Evolutionary conservation across 2,113 vertebrate species (phyloP), one percentile per base, ranked within the genome.

Genomic region (Oostethus manadensis): DNA sequence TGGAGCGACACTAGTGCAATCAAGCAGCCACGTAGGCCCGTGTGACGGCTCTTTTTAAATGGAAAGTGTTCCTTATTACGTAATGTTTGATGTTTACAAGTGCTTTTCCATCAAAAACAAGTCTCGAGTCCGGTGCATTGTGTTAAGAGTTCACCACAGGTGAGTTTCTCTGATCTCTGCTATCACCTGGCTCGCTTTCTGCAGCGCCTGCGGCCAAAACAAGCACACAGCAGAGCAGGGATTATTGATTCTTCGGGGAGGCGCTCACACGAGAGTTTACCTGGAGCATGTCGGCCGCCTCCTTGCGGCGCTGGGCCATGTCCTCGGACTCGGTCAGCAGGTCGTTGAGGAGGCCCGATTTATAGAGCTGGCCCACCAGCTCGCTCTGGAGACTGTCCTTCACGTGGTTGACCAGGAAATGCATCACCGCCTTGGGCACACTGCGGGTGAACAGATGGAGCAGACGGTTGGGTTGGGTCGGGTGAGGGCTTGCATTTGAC

Each of bases 371-470:
- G 42, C 96, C 96, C 6, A 99, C 97, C 47, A 99, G 86, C 87
- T 98, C 97, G 57, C 96, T 99, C 91, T 99, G 97, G 47, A 99
- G 94, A 79, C 94, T 95, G 78, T 99, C 97, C 79, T 99, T 99
- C 83, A 98, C 95, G 0, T 99, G 94, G 87, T 99, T 99, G 74
- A 99, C 97, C 85, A 99, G 88, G 82, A 99, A 99, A 89, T 99
- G 96, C 97, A 99, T 99, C 71, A 99, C 97, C 21, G 96, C 96
- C 82, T 99, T 99, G 69, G 97, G 97, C 82, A 99, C 97, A 51
- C 97, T 99, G 86, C 11, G 70, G 57, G 51, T 14, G 59, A 64
- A 60, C 56, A 18, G 67, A 66, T 3, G 5, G 10, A 67, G 64
- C 60, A 79, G 70, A 73, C 75, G 79, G 68, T 35, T 66, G 35